Base-by-base conservation (phyloP, 2,113 vertebrate species). In the Percina caprodes region DNA sequence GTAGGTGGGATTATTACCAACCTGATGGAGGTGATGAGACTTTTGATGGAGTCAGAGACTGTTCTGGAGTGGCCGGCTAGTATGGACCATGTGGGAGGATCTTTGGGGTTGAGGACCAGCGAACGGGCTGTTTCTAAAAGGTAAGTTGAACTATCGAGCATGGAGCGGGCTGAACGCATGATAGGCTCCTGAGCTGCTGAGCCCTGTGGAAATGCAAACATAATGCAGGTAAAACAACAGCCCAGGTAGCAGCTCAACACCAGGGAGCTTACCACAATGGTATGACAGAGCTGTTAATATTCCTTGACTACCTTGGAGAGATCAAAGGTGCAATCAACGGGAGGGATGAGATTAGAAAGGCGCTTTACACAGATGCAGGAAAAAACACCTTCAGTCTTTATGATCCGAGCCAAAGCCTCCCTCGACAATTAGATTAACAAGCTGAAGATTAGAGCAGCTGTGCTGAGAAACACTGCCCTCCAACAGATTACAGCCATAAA, bases 21-120 rank as follows among this genome's bases (percentile, higher is more conserved):
- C 98, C 99, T 97, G 93, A 99, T 99, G 59, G 99, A 97, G 0
- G 99, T 99, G 91, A 99, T 99, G 83, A 99, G 98, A 77, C 98
- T 97, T 93, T 99, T 99, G 88, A 99, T 99, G 76, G 99, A 99
- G 94, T 99, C 99, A 0, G 99, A 99, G 55, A 99, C 98, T 0
- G 97, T 99, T 74, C 99, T 96, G 3, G 99, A 99, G 88, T 99
- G 98, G 1, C 97, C 97, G 0, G 99, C 99, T 15, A 99, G 94
- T n/a, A 97, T 95, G 16, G 99, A 99, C 99, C 99, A 99, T 0
- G 96, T 98, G 5, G 97, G 97, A 0, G 99, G 99, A 86, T 99
- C 99, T 93, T 99, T 99, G 65, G 99, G 99, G 89, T 99, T 99
- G 91, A 99, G 96, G 73, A 98, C 97, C 80, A 99, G 92, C 0